These are phyloP conservation scores for Eptatretus atami DNA, from an alignment of 2,797 vertebrate genomes.

Conservation along the genomic window DNA sequence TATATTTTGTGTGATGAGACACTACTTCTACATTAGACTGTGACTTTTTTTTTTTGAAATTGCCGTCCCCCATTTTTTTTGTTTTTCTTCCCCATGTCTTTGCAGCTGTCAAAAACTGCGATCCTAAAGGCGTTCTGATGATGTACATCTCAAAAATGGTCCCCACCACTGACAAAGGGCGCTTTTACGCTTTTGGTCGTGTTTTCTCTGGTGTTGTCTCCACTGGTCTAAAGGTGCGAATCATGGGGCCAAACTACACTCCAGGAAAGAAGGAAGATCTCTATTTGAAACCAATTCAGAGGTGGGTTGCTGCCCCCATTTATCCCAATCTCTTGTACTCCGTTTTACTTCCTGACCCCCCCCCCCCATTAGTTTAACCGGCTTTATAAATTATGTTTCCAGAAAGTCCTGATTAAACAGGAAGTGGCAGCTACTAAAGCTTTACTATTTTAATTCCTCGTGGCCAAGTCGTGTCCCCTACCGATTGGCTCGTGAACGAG, in stretches of 20 bases:
- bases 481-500: too few relatives aligned
- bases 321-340: too few relatives aligned
- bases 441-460: too few relatives aligned
- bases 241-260: slow-evolving; percentile 81
- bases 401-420: too few relatives aligned
- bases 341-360: too few relatives aligned
- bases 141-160: slow-evolving; percentile 99
- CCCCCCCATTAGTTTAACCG: too few relatives aligned
- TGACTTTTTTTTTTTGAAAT: neutral
- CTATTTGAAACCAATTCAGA: slow-evolving; percentile 73
- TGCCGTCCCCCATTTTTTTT: neutral
- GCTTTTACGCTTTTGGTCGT: slow-evolving; percentile 71
- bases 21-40: too few relatives aligned
- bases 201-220: slow-evolving; percentile 65
- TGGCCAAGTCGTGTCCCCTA: too few relatives aligned
- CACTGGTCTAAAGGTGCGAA: slow-evolving; percentile 61
- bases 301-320: slow-evolving; percentile 17
- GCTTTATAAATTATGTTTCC: too few relatives aligned
- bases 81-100: rapidly evolving
- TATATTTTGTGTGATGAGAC: too few relatives aligned
- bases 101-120: slow-evolving; percentile 68
- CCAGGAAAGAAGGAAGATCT: slow-evolving; percentile 86
- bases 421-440: too few relatives aligned
- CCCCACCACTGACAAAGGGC: slow-evolving; percentile 62
- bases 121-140: slow-evolving; percentile 61